Conservation (phyloP, 2,888 invertebrate genomes). For the Caradrina clavipalpis region DNA sequence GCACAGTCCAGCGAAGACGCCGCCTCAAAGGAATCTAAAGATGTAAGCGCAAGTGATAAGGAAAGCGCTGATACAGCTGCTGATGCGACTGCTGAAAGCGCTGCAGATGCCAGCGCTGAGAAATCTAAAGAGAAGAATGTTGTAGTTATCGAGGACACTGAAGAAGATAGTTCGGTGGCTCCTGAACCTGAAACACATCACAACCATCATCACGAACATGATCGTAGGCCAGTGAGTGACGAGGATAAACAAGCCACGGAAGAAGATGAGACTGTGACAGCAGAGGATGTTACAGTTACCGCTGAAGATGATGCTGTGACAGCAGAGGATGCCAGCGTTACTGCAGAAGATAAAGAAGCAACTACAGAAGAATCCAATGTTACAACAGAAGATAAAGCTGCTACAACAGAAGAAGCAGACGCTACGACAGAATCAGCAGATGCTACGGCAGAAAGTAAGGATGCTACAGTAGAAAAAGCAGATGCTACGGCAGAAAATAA, state of each 20-base stretch:
- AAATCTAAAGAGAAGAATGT: conserved; percentile 5
- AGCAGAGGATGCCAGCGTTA: neutral
- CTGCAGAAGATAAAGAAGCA: neutral
- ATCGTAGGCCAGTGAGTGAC: neutral
- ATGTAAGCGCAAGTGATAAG: conserved; percentile 24
- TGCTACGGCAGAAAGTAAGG: neutral
- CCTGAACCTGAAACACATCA: neutral
- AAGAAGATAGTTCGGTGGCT: conserved; percentile 6
- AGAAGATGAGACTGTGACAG: conserved; percentile 3
- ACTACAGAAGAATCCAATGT: conserved; percentile 1
- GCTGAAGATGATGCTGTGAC: neutral
- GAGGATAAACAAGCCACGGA: neutral
- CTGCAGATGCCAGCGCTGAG: conserved; percentile 14
- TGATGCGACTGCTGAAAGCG: conserved; percentile 15
- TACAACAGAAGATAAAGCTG: neutral
- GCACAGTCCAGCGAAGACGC: conserved; percentile 26
- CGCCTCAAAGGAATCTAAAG: conserved; percentile 14
- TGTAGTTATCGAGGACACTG: conserved; percentile 27
- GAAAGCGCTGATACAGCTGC: conserved; percentile 14
- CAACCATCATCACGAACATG: neutral
- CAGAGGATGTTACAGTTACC: neutral
- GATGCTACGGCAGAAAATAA: conserved; percentile 6
- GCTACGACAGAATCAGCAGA: neutral
- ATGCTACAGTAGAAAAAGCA: neutral
- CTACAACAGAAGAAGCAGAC: neutral